A percentile compares a stretch with the other conserved stretches of the same genome.
Evolutionary conservation across 2,888 invertebrate species (phyloP).

Genomic region (Hecatera dysodea): DNA sequence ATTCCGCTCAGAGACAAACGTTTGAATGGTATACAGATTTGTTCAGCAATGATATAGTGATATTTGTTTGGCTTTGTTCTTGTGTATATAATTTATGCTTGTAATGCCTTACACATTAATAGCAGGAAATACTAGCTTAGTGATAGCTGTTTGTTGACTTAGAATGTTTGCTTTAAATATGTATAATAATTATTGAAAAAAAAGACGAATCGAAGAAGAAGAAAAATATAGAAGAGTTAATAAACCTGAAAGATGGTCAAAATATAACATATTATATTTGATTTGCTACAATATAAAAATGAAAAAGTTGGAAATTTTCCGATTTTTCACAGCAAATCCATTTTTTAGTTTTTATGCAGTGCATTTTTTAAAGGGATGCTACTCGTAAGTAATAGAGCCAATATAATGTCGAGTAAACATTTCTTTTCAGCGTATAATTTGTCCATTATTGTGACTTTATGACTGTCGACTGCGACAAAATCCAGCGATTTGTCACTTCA

Average conservation of each 20-base stretch:
- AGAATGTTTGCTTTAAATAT: not conserved
- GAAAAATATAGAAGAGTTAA: too few relatives aligned
- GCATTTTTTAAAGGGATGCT: conserved; percentile 24
- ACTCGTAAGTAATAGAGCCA: conserved; percentile 42
- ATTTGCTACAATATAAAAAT: too few relatives aligned
- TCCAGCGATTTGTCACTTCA: conserved; percentile 85
- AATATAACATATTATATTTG: too few relatives aligned
- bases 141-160: conserved; percentile 26
- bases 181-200: too few relatives aligned
- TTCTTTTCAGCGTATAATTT: conserved; percentile 82
- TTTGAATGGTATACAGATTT: conserved; percentile 51
- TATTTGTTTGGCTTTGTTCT: too few relatives aligned
- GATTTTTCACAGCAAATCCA: not conserved
- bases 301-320: not conserved
- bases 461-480: conserved; percentile 79
- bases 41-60: conserved; percentile 41
- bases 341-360: not conserved
- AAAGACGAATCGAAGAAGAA: too few relatives aligned
- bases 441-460: conserved; percentile 82
- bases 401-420: conserved; percentile 73
- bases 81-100: conserved; percentile 53
- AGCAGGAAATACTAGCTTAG: conserved; percentile 33
- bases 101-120: conserved; percentile 21
- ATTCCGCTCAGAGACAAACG: conserved; percentile 53
- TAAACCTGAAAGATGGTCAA: too few relatives aligned